Conservation (phyloP, 2,888 invertebrate species). For the Chesias legatella region DNA sequence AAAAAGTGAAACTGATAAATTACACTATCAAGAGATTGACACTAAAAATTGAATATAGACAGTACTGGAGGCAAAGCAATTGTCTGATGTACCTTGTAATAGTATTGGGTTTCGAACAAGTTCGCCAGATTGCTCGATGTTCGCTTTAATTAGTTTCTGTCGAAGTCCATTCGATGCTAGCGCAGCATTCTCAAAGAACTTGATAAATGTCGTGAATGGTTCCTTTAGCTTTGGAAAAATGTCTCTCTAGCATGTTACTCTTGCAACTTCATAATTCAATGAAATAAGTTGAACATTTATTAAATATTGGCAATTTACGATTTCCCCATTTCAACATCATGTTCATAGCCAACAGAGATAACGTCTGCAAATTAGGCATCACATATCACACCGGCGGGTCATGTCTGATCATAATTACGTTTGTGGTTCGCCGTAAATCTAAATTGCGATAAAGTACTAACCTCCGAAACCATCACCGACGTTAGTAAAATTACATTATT, state of each 20-base stretch:
- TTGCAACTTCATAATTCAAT: not conserved
- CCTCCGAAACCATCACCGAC: slow-evolving; percentile 22
- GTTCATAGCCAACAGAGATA: slow-evolving; percentile 10
- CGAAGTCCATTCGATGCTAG: slow-evolving; percentile 49
- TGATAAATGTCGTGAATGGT: slow-evolving; percentile 30
- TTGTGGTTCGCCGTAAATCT: slow-evolving; percentile 30
- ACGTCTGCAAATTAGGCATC: slow-evolving; percentile 24
- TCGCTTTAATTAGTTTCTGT: slow-evolving; percentile 67
- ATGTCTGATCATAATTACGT: slow-evolving; percentile 34
- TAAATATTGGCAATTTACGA: not conserved
- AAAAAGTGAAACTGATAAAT: too few relatives aligned
- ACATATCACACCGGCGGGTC: slow-evolving; percentile 29
- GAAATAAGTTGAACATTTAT: not conserved
- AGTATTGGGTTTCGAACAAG: slow-evolving; percentile 35
- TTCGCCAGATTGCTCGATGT: slow-evolving; percentile 56
- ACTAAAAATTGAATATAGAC: not conserved
- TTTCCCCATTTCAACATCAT: not conserved
- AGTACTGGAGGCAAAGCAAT: slow-evolving; percentile 21
- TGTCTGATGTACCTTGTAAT: slow-evolving; percentile 34
- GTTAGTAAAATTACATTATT: slow-evolving; percentile 30
- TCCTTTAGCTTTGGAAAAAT: slow-evolving; percentile 27
- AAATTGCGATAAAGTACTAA: slow-evolving; percentile 19
- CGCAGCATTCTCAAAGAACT: slow-evolving; percentile 57
- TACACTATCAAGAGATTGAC: too few relatives aligned
- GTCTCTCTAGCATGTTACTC: slow-evolving; percentile 19